A percentile compares a stretch with the other conserved stretches of the same genome.
phyloP scores from a whole-genome alignment of 2,797 vertebrate species.

The Pteronotus mesoamericanus region DNA sequence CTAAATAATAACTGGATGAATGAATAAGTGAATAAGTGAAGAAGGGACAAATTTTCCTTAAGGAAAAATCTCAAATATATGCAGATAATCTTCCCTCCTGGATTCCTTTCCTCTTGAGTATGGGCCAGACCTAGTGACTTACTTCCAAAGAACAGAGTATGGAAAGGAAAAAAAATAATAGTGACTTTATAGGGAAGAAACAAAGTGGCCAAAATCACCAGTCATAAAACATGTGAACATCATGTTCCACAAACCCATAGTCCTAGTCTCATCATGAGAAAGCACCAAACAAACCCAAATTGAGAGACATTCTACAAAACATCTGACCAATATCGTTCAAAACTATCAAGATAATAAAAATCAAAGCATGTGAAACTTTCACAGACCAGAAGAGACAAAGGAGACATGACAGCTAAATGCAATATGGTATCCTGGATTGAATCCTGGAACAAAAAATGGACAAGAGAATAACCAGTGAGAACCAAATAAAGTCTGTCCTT shows the following conservation, averaged over 20 bases:
- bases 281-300: neutral
- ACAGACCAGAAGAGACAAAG: neutral
- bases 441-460: neutral
- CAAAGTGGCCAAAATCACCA: neutral
- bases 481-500: neutral
- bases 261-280: neutral
- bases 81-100: neutral
- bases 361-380: neutral
- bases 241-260: neutral
- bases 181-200: neutral
- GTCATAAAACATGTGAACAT: neutral
- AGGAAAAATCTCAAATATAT: neutral
- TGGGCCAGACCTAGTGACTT: neutral
- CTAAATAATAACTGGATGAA: neutral
- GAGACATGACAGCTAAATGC: neutral
- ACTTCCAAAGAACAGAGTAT: neutral
- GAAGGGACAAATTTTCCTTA: neutral
- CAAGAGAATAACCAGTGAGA: neutral
- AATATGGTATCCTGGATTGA: neutral
- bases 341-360: neutral
- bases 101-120: neutral
- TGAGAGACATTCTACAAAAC: neutral
- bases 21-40: neutral
- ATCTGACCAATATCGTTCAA: neutral
- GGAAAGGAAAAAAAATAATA: neutral